A percentile compares a stretch with the other conserved stretches of the same genome.
Evolutionary conservation across 2,888 invertebrate genomes (phyloP).

Genomic region (Theretra japonica): DNA sequence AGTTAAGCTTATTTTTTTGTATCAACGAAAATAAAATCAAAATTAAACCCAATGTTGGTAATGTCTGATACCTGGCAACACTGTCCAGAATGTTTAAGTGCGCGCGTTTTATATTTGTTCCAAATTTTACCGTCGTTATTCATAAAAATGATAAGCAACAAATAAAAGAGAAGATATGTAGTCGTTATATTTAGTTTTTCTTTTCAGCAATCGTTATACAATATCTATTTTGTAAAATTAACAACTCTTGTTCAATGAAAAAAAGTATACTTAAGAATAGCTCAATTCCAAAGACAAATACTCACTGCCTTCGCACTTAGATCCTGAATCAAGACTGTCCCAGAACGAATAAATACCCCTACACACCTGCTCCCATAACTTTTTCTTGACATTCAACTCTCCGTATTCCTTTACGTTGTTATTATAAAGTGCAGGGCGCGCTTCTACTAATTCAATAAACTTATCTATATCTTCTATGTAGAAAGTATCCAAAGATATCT

Average conservation of each 20-base stretch:
- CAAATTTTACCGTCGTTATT: too few relatives aligned
- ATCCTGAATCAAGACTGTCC: not conserved
- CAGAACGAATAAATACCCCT: not conserved
- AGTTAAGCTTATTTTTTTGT: not conserved
- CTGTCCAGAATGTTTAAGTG: too few relatives aligned
- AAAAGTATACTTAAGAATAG: not conserved
- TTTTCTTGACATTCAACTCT: constrained; percentile 1
- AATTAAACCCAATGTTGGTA: not conserved
- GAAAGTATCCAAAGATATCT: not conserved
- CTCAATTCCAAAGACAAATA: not conserved
- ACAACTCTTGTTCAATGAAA: too few relatives aligned
- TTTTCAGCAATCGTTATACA: too few relatives aligned
- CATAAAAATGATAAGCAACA: too few relatives aligned
- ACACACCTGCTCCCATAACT: not conserved
- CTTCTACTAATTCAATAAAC: constrained; percentile 5
- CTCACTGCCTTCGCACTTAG: constrained; percentile 4
- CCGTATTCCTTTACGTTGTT: constrained; percentile 9
- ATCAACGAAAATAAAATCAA: not conserved
- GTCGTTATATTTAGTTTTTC: too few relatives aligned
- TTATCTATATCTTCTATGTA: constrained; percentile 15
- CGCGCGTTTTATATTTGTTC: too few relatives aligned
- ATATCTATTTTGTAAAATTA: too few relatives aligned
- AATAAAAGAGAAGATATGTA: too few relatives aligned
- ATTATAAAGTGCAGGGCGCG: not conserved
- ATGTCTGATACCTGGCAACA: not conserved